phyloP scores from a whole-genome alignment of 2,797 vertebrate species.

The Syngnathus acus region DNA sequence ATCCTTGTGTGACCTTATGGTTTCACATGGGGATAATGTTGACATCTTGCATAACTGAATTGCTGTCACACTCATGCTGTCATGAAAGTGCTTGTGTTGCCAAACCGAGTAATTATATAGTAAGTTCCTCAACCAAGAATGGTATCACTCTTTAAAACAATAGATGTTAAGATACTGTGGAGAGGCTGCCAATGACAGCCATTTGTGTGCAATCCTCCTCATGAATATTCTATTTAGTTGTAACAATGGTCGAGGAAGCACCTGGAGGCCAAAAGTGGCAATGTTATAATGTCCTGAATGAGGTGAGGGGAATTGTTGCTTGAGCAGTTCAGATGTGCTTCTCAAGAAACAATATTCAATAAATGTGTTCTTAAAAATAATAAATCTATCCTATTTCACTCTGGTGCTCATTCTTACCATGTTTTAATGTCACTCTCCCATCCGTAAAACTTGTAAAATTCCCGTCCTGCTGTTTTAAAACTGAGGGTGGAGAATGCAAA shows the following conservation, averaged over 20 bases:
- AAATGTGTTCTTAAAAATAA: slow-evolving; percentile 17
- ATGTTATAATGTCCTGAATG: slow-evolving; percentile 1
- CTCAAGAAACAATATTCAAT: slow-evolving; percentile 12
- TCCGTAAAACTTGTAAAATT: slow-evolving; percentile 9
- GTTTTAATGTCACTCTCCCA: not conserved
- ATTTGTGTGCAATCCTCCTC: not conserved
- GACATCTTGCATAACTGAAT: not conserved
- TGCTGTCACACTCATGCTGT: not conserved
- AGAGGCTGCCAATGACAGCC: not conserved
- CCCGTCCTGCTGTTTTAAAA: slow-evolving; percentile 5
- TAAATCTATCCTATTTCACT: slow-evolving; percentile 12
- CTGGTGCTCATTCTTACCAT: slow-evolving; percentile 11
- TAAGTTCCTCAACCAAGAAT: not conserved
- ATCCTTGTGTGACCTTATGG: slow-evolving; percentile 11
- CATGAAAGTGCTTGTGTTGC: not conserved
- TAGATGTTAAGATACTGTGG: not conserved
- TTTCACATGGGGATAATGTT: slow-evolving; percentile 17
- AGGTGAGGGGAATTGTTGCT: slow-evolving; percentile 9
- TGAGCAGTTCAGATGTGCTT: slow-evolving; percentile 34
- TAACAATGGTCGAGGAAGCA: not conserved
- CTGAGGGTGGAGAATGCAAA: slow-evolving; percentile 6
- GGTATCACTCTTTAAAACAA: not conserved
- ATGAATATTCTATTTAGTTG: not conserved
- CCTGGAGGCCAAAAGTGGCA: not conserved
- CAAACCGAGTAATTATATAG: not conserved